Evolutionary conservation across 1,140 invertebrate genomes (phyloP).

Genomic region (Drosophila ficusphila): DNA sequence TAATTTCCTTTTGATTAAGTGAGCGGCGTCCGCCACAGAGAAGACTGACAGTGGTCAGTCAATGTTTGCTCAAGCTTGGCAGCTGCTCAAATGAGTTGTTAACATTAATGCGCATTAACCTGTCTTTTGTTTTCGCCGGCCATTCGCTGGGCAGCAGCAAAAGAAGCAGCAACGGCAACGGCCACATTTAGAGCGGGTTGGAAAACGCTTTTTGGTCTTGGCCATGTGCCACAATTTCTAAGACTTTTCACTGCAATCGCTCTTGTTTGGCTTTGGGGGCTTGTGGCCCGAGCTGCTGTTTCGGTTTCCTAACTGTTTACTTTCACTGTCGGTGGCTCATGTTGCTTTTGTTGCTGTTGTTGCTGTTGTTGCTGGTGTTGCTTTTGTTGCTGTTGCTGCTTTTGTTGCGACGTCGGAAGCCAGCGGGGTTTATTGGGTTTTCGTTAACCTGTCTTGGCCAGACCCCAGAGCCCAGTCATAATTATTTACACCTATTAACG

Average conservation of each 20-base stretch:
- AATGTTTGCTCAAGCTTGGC: conserved; percentile 45
- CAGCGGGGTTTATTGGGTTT: conserved; percentile 56
- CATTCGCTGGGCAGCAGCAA: conserved; percentile 1
- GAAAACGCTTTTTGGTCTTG: conserved; percentile 44
- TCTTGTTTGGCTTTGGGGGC: conserved; percentile 43
- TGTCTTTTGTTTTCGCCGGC: conserved; percentile 41
- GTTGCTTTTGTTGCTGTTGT: conserved; percentile 10
- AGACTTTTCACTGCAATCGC: conserved; percentile 63
- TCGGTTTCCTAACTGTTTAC: conserved; percentile 69
- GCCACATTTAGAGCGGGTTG: conserved; percentile 22
- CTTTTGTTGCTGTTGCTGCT: not conserved
- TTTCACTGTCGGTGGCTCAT: conserved; percentile 69
- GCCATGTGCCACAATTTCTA: conserved; percentile 57
- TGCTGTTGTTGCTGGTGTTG: not conserved
- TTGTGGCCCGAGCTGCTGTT: conserved; percentile 21
- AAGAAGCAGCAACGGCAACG: not conserved
- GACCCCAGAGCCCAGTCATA: conserved; percentile 54
- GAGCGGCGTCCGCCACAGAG: conserved; percentile 7
- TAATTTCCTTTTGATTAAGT: conserved; percentile 44
- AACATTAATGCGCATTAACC: conserved; percentile 65
- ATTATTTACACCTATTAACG: conserved; percentile 78
- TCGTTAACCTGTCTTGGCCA: conserved; percentile 52
- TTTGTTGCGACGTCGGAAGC: conserved; percentile 49
- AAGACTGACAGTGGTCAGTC: conserved; percentile 49
- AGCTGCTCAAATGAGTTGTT: conserved; percentile 65